Base-by-base conservation (phyloP, 2,113 vertebrate species). In the Pteronura brasiliensis region DNA sequence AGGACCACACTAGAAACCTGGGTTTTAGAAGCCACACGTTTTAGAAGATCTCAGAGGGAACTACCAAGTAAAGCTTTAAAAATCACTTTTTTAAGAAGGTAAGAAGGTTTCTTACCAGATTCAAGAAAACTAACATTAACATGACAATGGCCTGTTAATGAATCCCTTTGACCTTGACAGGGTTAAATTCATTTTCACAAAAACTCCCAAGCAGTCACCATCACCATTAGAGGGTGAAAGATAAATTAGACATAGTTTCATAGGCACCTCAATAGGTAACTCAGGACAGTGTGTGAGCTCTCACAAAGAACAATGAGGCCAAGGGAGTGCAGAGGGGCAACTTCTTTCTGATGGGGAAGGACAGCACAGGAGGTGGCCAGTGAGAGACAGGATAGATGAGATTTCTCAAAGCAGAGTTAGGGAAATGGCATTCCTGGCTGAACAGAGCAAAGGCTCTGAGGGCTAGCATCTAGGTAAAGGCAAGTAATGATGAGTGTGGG, bases 31-130 rank as follows among this genome's bases (percentile, higher is more conserved):
- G 42, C 6, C 86, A 89, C 12, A 21, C 15, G 27, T 85, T 90
- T 42, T 18, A 82, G n/a, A 85, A 86, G 39, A 55, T 71, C 34
- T 63, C 34, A 21, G 44, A 55, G 31, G 25, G 8, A 81, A 95
- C 69, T 80, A n/a, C 39, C 47, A 81, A 17, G 25, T 92, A 83
- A 93, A 95, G 82, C n/a, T 44, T 71, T 87, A 61, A 94, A 97
- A 87, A 79, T 84, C 63, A 36, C 59, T 84, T 88, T 65, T 82
- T n/a, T n/a, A n/a, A n/a, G n/a, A n/a, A n/a, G n/a, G n/a, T n/a
- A n/a, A 42, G 47, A 91, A 67, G 18, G 87, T 72, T 96, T 59
- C 84, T 86, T 76, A 88, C n/a, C 17, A 63, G 57, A 92, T 17
- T 85, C 88, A 81, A 86, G 36, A 92, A 87, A 94, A 95, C 4